Evolutionary conservation across 2,888 invertebrate species (phyloP), one percentile per base, ranked within the genome.

Genomic region (Osedax frankpressi): DNA sequence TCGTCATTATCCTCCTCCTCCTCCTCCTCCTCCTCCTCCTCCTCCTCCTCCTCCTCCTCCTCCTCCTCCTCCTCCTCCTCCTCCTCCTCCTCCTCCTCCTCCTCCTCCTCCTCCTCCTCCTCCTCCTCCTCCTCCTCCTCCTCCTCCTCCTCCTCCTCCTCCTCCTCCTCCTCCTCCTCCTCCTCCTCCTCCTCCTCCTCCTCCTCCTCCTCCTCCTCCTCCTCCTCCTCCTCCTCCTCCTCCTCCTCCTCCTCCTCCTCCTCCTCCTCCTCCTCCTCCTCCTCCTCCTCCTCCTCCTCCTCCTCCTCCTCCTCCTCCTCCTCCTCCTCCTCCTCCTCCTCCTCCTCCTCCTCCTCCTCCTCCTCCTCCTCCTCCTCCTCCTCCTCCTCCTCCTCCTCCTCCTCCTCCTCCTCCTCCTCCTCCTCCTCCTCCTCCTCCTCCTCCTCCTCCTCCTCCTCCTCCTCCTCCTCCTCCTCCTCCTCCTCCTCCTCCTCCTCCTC

Each of bases 11-110:
- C 19, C 59, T 59, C 14, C 59, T 59, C 14, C 59, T 59, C 14
- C 59, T 59, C 14, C 59, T 59, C 14, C 59, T 59, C 14, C 59
- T 59, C 14, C 59, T 59, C 14, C 59, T 59, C 14, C 59, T 59
- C 14, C 59, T 59, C 14, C 59, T 59, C 59, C 59, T 59, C 59
- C 59, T 59, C 59, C 59, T 59, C 59, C 59, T 59, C 59, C 59
- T 59, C 59, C 59, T 59, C 59, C 59, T 59, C 59, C 59, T 59
- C 59, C 59, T 59, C 59, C 59, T 59, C 59, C 59, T 59, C 59
- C 59, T 59, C 59, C 59, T 59, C 59, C 59, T 59, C 59, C 59
- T 59, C 59, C 59, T 59, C 19, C 59, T 72, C 1, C 25, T 72
- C 30, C 24, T 14, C 59, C 59, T n/a, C n/a, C n/a, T n/a, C n/a